Evolutionary conservation across 2,113 vertebrate genomes (phyloP), one percentile per base, ranked within the genome.

Genomic region (Vulpes ferrilata): DNA sequence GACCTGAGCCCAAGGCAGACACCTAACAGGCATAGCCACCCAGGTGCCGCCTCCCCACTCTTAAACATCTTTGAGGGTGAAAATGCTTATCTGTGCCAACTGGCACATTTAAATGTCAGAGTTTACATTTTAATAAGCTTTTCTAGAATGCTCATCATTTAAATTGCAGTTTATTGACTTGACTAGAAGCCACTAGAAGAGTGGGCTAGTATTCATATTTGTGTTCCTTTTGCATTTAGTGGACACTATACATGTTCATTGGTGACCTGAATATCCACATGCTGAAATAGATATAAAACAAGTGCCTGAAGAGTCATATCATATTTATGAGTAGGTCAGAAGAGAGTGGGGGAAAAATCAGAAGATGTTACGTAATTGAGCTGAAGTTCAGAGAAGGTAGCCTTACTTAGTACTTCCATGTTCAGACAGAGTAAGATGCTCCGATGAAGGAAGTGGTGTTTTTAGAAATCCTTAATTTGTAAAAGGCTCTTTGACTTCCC

Each of bases 121-220:
- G 48, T 88, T 97, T 53, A 89, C 32, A 80, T 96, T 83, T 96
- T 88, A 53, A 83, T 80, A 80, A 88, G 69, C 12, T 95, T 95
- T 91, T 59, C 35, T 53, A n/a, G 73, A 69, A 16, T 78, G 16
- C 5, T 80, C 62, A 7, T 57, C 88, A 93, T 38, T 91, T 82
- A 88, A 89, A 76, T 86, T 55, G 3, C 2, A 67, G 38, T 65
- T 71, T 30, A 60, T 27, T 65, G 59, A 22, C 53, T 82, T 93
- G 35, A 48, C 73, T 82, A 0, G 67, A 82, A 89, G 48, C 67
- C 65, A 23, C 80, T 71, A 8, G 48, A 69, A 89, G 32, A 51
- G 22, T 59, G 59, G 53, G 22, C 51, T 64, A 43, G 51, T 78
- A 53, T 73, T 82, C 71, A 23, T 90, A 5, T 59, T 27, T 59